These are phyloP conservation scores for Apodemus speciosus DNA, from an alignment of 2,113 vertebrate species.

Conservation along the genomic window DNA sequence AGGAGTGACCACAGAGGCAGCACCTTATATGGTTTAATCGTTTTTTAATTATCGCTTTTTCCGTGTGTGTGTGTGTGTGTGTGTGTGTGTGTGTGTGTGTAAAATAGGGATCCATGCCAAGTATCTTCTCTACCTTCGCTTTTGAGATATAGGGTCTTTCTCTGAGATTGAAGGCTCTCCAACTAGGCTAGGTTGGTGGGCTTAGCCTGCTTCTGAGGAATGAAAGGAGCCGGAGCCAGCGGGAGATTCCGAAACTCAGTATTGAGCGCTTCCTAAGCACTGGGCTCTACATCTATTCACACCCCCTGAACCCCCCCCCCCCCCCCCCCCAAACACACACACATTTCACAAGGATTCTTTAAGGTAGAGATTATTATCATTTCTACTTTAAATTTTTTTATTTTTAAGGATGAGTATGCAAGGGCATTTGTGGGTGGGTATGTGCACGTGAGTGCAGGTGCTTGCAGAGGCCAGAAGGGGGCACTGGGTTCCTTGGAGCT, in stretches of 20 bases:
- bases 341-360: neutral
- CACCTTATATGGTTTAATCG: fast-evolving
- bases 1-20: too few species aligned
- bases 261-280: neutral
- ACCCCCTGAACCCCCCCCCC: too few species aligned
- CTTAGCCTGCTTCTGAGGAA: neutral
- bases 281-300: neutral
- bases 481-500: neutral
- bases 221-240: neutral
- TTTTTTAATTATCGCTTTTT: neutral
- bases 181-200: neutral
- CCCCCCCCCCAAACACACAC: too few species aligned
- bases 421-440: neutral
- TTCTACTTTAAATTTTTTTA: neutral
- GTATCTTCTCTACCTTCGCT: too few species aligned
- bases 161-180: neutral
- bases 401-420: neutral
- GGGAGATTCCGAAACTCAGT: neutral
- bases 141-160: neutral
- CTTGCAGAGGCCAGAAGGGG: neutral
- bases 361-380: neutral
- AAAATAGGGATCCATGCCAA: too few species aligned
- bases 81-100: neutral
- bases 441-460: neutral
- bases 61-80: neutral